Evolutionary conservation across 2,113 vertebrate genomes (phyloP), one percentile per base, ranked within the genome.

Genomic region (Oceanites oceanicus): DNA sequence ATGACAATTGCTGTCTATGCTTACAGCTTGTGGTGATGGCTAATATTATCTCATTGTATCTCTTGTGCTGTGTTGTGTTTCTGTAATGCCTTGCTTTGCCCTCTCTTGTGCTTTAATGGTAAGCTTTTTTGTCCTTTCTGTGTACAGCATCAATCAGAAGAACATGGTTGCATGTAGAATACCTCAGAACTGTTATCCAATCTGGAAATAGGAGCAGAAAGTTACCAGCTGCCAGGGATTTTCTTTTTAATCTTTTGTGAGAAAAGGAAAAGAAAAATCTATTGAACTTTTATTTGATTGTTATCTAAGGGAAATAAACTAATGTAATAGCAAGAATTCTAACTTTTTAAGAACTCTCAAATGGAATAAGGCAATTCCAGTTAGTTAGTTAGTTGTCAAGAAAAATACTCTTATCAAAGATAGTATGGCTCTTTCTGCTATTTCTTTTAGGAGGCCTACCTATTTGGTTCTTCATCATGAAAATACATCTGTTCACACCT

Each of bases 111-210:
- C 32, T 78, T 78, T 49, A 36, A 44, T 14, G 19, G 21, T 36
- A 45, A 80, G 58, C 26, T 62, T 30, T 78, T n/a, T 79, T 44
- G 70, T 44, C 42, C 22, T 66, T 86, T 56, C 49, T 29, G 3
- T 15, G 32, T 23, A 50, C 15, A 38, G 59, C 25, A 61, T 36
- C 25, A 59, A 81, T 38, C 9, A 63, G 49, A 85, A 68, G 49
- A 85, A 68, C 0, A 0, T 15, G 20, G 11, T 15, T 40, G 44
- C 6, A 19, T 55, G 23, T 25, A 15, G 16, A 63, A 7, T 17
- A 9, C 55, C 23, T 72, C 32, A 59, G 29, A 89, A 58, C 42
- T 53, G 17, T 44, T 88, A 76, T 21, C 49, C 34, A 36, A 0
- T 38, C 58, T 80, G 58, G 21, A 76, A 90, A 52, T 4, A 27